These are phyloP conservation scores for Pterois miles DNA, from an alignment of 2,797 vertebrate genomes.

Conservation along the genomic window DNA sequence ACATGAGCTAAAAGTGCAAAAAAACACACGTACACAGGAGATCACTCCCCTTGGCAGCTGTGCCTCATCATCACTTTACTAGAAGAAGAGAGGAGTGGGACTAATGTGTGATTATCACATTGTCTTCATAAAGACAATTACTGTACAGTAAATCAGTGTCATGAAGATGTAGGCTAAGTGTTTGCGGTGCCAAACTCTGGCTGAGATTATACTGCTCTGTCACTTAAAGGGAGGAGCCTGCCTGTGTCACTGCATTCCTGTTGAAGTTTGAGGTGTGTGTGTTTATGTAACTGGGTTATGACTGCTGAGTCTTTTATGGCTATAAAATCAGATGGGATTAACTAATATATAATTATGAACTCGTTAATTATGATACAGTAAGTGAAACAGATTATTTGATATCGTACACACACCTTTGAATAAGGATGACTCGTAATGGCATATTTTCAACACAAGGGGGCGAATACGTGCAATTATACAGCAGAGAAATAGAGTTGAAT, in stretches of 20 bases:
- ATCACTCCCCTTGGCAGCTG: neutral
- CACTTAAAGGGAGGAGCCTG: slow-evolving; percentile 39
- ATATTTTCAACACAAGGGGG: slow-evolving; percentile 56
- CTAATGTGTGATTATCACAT: neutral
- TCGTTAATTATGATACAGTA: neutral
- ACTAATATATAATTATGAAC: neutral
- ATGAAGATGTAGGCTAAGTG: neutral
- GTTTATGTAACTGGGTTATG: neutral
- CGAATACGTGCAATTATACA: neutral
- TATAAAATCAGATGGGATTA: neutral
- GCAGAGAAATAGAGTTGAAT: neutral
- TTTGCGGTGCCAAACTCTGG: neutral
- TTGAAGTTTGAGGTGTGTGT: slow-evolving; percentile 38
- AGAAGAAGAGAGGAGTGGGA: neutral
- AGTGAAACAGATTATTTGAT: neutral
- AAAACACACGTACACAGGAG: neutral
- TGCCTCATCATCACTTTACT: neutral
- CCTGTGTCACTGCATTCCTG: slow-evolving; percentile 64
- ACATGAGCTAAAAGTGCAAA: neutral
- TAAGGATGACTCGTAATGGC: slow-evolving; percentile 7
- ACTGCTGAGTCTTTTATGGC: neutral
- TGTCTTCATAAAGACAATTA: neutral
- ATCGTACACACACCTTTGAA: neutral
- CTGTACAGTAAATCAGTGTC: neutral
- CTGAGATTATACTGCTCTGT: slow-evolving; percentile 11